Conservation (phyloP, 1,140 invertebrate genomes). For the Drosophila tristis region DNA sequence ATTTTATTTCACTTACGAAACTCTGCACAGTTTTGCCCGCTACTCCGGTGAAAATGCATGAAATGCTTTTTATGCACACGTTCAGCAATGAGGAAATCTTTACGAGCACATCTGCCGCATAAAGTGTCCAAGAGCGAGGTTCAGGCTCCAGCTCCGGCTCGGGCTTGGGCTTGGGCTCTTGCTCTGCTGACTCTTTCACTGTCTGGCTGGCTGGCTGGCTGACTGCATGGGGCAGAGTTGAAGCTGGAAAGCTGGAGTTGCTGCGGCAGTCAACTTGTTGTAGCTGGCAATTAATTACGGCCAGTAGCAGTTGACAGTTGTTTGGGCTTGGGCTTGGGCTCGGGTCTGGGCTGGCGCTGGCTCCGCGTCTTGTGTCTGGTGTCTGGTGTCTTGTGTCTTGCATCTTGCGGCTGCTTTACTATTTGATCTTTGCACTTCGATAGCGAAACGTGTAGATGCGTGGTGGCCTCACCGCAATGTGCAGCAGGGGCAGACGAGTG, state of each 20-base stretch:
- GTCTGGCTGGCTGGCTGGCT: background rate
- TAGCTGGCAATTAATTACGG: slow-evolving; percentile 76
- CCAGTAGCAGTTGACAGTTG: slow-evolving; percentile 51
- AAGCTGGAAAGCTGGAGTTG: slow-evolving; percentile 21
- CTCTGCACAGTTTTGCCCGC: slow-evolving; percentile 25
- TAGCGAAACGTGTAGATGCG: slow-evolving; percentile 46
- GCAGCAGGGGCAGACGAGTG: no score
- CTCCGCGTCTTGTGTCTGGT: no score
- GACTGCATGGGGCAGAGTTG: slow-evolving; percentile 29
- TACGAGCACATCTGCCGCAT: slow-evolving; percentile 81
- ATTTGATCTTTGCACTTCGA: slow-evolving; percentile 81
- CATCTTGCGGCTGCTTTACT: slow-evolving; percentile 59
- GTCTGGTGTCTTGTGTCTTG: background rate
- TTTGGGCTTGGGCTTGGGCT: slow-evolving; percentile 33
- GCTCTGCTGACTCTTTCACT: slow-evolving; percentile 16
- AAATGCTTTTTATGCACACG: slow-evolving; percentile 81
- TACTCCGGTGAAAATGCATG: slow-evolving; percentile 55
- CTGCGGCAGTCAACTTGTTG: slow-evolving; percentile 56
- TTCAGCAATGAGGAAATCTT: slow-evolving; percentile 80
- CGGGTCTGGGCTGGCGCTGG: slow-evolving; percentile 26
- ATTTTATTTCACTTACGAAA: slow-evolving; percentile 67
- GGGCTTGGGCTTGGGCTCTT: background rate
- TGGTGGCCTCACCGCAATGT: slow-evolving; percentile 18
- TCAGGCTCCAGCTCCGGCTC: background rate
- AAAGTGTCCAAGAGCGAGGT: slow-evolving; percentile 57